phyloP scores from a whole-genome alignment of 2,888 invertebrate genomes.

The Chymomyza caudatula region DNA sequence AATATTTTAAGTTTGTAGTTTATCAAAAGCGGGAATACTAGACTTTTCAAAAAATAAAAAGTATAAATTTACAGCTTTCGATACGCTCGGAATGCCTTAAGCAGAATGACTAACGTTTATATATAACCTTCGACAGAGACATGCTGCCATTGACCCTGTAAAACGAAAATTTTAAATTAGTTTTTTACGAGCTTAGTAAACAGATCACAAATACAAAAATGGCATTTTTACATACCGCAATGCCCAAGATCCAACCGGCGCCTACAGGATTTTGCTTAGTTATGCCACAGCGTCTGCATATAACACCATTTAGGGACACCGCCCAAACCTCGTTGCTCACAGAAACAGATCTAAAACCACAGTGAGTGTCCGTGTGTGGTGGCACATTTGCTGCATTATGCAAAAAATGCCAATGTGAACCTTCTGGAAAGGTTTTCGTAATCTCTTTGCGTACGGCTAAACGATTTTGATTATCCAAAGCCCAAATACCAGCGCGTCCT shows the following conservation, averaged over 20 bases:
- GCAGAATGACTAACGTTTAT: slow-evolving; percentile 37
- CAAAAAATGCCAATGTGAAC: slow-evolving; percentile 89
- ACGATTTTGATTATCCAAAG: slow-evolving; percentile 85
- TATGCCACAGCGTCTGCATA: slow-evolving; percentile 87
- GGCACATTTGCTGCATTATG: slow-evolving; percentile 81
- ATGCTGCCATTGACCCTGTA: slow-evolving; percentile 80
- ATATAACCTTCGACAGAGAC: slow-evolving; percentile 75
- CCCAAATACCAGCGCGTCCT: slow-evolving; percentile 88
- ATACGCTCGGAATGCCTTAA: background rate
- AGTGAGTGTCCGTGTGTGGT: slow-evolving; percentile 79
- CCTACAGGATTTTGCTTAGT: slow-evolving; percentile 86
- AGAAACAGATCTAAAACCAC: slow-evolving; percentile 85
- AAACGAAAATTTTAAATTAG: slow-evolving; percentile 37
- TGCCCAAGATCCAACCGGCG: slow-evolving; percentile 87
- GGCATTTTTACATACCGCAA: slow-evolving; percentile 74
- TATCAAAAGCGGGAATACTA: too few species aligned
- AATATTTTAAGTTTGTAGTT: too few species aligned
- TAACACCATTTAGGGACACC: slow-evolving; percentile 83
- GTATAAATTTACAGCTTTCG: slow-evolving; percentile 1
- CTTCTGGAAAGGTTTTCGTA: slow-evolving; percentile 86
- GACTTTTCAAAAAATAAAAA: background rate
- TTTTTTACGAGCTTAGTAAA: background rate
- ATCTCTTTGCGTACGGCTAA: slow-evolving; percentile 89
- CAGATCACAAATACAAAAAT: too few species aligned
- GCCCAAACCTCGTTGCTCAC: slow-evolving; percentile 89